A percentile compares a stretch with the other conserved stretches of the same genome.
phyloP scores from a whole-genome alignment of 1,140 invertebrate genomes.

The Drosophila littoralis region DNA sequence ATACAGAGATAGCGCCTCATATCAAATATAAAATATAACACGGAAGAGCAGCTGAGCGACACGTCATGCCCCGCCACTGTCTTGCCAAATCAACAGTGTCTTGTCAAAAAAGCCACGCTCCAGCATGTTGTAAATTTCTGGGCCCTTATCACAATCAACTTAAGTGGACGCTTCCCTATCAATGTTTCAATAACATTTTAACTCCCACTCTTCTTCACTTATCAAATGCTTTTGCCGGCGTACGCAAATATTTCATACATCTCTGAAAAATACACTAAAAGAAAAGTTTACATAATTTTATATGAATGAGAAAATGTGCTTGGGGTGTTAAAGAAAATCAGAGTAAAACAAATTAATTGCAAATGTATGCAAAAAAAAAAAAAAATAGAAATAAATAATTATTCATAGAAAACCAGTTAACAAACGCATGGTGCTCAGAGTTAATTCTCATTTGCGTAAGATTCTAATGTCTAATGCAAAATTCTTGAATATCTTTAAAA shows the following conservation, averaged over 20 bases:
- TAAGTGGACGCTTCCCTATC: slow-evolving; percentile 42
- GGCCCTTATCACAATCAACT: slow-evolving; percentile 58
- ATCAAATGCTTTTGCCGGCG: slow-evolving; percentile 23
- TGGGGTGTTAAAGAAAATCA: too few relatives aligned
- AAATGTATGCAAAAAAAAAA: too few relatives aligned
- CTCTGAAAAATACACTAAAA: not conserved
- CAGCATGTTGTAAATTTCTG: slow-evolving; percentile 47
- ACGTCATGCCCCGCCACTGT: slow-evolving; percentile 57
- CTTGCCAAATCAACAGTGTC: slow-evolving; percentile 57
- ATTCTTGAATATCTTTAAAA: too few relatives aligned
- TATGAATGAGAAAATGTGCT: too few relatives aligned
- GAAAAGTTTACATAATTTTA: not conserved
- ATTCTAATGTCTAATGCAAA: too few relatives aligned
- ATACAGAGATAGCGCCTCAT: slow-evolving; percentile 28
- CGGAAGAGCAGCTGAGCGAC: slow-evolving; percentile 60
- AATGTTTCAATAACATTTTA: slow-evolving; percentile 16
- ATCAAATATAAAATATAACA: slow-evolving; percentile 2
- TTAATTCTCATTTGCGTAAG: too few relatives aligned
- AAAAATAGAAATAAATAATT: too few relatives aligned
- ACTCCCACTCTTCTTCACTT: slow-evolving; percentile 9
- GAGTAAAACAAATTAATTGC: too few relatives aligned
- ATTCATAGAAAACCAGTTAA: too few relatives aligned
- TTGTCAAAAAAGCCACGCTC: slow-evolving; percentile 65
- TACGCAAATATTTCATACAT: slow-evolving; percentile 6
- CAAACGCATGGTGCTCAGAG: too few relatives aligned